Conservation (phyloP, 2,888 invertebrate species). For the Empis stercorea region DNA sequence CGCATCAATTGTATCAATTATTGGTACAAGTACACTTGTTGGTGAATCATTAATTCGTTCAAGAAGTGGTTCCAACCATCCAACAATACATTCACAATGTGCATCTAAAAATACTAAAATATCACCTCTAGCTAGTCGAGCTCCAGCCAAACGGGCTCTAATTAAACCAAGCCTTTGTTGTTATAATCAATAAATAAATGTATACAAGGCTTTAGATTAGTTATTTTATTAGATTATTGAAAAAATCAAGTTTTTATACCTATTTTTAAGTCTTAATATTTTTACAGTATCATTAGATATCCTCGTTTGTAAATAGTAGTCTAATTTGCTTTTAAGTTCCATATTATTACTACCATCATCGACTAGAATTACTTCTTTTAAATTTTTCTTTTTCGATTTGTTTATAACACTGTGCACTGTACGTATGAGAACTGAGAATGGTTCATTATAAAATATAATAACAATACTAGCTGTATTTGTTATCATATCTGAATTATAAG, state of each 20-base stretch:
- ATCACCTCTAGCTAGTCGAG: slow-evolving; percentile 65
- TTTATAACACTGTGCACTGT: slow-evolving; percentile 66
- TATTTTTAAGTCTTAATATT: no score
- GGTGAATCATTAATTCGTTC: slow-evolving; percentile 69
- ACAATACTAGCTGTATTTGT: slow-evolving; percentile 66
- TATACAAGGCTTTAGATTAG: no score
- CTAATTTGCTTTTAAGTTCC: slow-evolving; percentile 59
- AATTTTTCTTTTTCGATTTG: slow-evolving; percentile 44
- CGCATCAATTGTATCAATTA: slow-evolving; percentile 85
- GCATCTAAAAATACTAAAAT: slow-evolving; percentile 80
- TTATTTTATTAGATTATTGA: no score
- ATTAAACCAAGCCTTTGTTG: slow-evolving; percentile 66
- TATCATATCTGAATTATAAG: slow-evolving; percentile 13
- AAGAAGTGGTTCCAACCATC: slow-evolving; percentile 83
- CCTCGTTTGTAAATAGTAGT: slow-evolving; percentile 64
- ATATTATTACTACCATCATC: slow-evolving; percentile 81
- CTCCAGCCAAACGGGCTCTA: slow-evolving; percentile 79
- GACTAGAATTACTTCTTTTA: slow-evolving; percentile 88
- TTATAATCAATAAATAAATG: no score
- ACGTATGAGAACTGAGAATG: slow-evolving; percentile 66
- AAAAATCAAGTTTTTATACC: background rate
- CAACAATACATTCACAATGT: slow-evolving; percentile 71
- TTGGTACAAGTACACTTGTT: slow-evolving; percentile 76
- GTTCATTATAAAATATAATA: slow-evolving; percentile 82
- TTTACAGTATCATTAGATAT: slow-evolving; percentile 31